A percentile compares a stretch with the other conserved stretches of the same genome.
Conservation (phyloP, 2,113 vertebrate genomes). For the Loxodonta africana region DNA sequence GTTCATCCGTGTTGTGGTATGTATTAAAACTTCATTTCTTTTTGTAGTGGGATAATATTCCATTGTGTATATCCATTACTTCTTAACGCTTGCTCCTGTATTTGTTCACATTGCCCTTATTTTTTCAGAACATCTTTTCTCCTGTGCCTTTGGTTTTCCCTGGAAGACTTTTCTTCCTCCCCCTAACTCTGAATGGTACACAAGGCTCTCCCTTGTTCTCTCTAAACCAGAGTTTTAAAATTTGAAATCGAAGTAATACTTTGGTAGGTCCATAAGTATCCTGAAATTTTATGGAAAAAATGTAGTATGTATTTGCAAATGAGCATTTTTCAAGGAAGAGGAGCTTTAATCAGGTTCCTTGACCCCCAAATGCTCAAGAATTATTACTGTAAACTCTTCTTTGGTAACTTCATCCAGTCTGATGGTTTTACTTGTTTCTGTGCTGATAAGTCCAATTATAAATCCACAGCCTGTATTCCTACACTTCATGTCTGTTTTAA, state of each 20-base stretch:
- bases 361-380: not conserved
- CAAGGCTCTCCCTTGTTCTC: not conserved
- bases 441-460: not conserved
- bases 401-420: not conserved
- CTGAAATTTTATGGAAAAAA: constrained; percentile 33
- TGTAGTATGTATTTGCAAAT: not conserved
- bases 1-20: not conserved
- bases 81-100: not conserved
- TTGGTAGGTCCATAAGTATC: not conserved
- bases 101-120: not conserved
- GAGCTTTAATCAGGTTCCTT: not conserved
- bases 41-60: not conserved
- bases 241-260: constrained; percentile 36
- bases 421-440: not conserved
- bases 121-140: not conserved
- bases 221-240: constrained; percentile 15
- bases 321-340: constrained; percentile 35
- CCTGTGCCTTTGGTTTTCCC: not conserved
- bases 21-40: not conserved
- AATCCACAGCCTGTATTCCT: not conserved
- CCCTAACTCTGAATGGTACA: not conserved
- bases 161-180: not conserved
- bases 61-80: not conserved
- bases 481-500: not conserved
- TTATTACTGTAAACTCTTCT: not conserved